Conservation (phyloP, 1,140 invertebrate species). For the Drosophila simulans region DNA sequence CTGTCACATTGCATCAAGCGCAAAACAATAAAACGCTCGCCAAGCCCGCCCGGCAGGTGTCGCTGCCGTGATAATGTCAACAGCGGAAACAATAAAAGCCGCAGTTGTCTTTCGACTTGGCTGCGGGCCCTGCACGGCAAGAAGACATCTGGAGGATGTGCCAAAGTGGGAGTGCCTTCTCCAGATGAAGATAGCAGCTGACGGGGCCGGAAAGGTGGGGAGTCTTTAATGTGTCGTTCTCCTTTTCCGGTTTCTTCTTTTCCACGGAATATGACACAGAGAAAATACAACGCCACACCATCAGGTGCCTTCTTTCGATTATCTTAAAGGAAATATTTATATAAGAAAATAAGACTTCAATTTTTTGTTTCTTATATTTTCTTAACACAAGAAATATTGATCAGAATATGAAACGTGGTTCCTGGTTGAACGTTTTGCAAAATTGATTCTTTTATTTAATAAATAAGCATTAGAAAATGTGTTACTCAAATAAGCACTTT, state of each 20-base stretch:
- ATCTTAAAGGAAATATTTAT: too few relatives aligned
- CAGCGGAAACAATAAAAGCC: slow-evolving; percentile 82
- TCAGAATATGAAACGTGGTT: background rate
- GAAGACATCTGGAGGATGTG: slow-evolving; percentile 31
- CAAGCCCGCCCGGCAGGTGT: slow-evolving; percentile 67
- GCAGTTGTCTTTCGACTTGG: slow-evolving; percentile 72
- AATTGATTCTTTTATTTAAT: too few relatives aligned
- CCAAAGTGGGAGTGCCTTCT: slow-evolving; percentile 27
- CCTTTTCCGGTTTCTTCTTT: slow-evolving; percentile 21
- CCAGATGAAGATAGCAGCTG: slow-evolving; percentile 42
- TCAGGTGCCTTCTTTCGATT: background rate
- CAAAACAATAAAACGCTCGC: slow-evolving; percentile 70
- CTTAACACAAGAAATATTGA: background rate
- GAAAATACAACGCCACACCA: background rate
- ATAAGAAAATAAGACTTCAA: too few relatives aligned
- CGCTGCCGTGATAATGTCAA: slow-evolving; percentile 77
- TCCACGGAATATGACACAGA: slow-evolving; percentile 19
- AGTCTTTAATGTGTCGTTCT: slow-evolving; percentile 29
- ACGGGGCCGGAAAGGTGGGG: slow-evolving; percentile 26
- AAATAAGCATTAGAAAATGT: too few relatives aligned
- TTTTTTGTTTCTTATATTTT: background rate
- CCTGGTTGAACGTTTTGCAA: background rate
- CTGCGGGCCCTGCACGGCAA: slow-evolving; percentile 31
- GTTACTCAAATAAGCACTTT: background rate
- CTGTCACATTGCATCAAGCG: slow-evolving; percentile 68